phyloP scores from a whole-genome alignment of 2,797 vertebrate genomes.

The Sphenodon punctatus region DNA sequence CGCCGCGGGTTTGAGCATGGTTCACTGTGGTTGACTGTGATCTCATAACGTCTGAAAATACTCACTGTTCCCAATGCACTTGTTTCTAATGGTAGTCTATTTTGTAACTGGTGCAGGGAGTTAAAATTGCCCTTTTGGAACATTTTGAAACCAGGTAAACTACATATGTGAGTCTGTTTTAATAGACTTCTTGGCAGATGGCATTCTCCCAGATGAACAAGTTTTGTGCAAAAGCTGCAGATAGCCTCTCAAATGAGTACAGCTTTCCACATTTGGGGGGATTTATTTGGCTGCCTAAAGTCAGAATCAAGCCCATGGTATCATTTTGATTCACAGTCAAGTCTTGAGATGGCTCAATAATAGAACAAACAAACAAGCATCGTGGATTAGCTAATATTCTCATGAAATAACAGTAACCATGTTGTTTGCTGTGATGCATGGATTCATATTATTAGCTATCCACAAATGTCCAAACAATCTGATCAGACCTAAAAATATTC shows the following conservation, averaged over 20 bases:
- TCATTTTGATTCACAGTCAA: not conserved
- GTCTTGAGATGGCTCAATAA: rapidly evolving
- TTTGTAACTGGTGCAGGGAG: not conserved
- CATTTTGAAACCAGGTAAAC: not conserved
- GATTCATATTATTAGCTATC: not conserved
- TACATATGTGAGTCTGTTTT: not conserved
- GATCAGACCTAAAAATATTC: not conserved
- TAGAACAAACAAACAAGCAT: not conserved
- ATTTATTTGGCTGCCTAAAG: not conserved
- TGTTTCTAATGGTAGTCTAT: not conserved
- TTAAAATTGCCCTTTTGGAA: not conserved
- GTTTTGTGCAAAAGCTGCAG: not conserved
- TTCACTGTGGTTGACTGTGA: too few relatives aligned
- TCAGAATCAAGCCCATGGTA: not conserved
- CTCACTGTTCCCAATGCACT: too few relatives aligned
- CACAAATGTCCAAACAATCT: not conserved
- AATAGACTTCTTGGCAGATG: not conserved
- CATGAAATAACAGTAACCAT: not conserved
- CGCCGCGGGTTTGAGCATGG: too few relatives aligned
- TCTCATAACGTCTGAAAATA: too few relatives aligned
- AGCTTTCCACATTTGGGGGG: rapidly evolving
- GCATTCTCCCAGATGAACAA: not conserved
- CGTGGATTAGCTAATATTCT: not conserved
- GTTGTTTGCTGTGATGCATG: not conserved
- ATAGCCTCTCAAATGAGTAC: rapidly evolving